These are phyloP conservation scores for Drosophila azteca DNA, from an alignment of 1,140 invertebrate species.

Conservation along the genomic window DNA sequence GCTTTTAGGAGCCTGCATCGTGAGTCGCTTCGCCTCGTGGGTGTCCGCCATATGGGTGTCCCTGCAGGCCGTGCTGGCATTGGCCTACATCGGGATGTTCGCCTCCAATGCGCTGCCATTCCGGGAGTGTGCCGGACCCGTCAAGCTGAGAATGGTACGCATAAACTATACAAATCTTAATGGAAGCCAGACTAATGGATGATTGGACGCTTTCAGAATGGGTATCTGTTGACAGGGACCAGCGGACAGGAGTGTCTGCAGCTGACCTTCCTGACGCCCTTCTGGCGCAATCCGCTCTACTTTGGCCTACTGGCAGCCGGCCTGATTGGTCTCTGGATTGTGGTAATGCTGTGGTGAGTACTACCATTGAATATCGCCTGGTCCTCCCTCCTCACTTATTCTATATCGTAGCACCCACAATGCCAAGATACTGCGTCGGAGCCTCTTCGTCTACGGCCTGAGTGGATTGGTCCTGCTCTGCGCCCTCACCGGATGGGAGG, in stretches of 20 bases:
- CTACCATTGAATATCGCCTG: neutral
- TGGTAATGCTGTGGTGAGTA: conserved; percentile 82
- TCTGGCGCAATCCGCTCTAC: conserved; percentile 79
- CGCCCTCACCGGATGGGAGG: conserved; percentile 77
- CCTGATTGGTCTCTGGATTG: conserved; percentile 78
- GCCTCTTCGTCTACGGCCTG: conserved; percentile 74
- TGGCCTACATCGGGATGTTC: conserved; percentile 81
- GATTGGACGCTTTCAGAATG: conserved; percentile 39
- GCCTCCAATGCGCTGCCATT: conserved; percentile 74
- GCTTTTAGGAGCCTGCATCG: conserved; percentile 73
- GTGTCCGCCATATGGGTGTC: conserved; percentile 81
- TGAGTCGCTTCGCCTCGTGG: conserved; percentile 82
- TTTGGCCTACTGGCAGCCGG: conserved; percentile 79
- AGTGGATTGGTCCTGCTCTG: conserved; percentile 66
- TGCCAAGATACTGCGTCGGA: conserved; percentile 72
- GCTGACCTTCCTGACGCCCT: conserved; percentile 80
- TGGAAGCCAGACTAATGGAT: neutral
- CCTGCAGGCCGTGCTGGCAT: conserved; percentile 76
- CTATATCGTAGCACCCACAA: conserved; percentile 72
- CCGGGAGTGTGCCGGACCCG: conserved; percentile 72
- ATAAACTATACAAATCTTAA: neutral
- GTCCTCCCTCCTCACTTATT: neutral
- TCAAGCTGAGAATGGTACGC: conserved; percentile 66
- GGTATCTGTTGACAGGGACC: conserved; percentile 64
- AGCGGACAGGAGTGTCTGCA: conserved; percentile 78